phyloP scores from a whole-genome alignment of 2,888 invertebrate species.

The Epiblema foenella region DNA sequence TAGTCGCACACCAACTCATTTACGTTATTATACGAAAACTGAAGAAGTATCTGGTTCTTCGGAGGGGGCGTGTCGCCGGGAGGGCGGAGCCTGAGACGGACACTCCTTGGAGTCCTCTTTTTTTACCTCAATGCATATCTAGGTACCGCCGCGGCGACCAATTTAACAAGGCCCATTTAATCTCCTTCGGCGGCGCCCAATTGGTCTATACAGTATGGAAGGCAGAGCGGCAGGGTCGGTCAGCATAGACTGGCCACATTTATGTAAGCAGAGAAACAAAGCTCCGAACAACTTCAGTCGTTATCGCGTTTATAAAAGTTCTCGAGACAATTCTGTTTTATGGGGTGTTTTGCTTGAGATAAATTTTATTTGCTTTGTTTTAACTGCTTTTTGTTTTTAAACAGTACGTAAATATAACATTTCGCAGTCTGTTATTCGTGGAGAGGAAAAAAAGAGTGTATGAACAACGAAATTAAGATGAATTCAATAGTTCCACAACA shows the following conservation, averaged over 20 bases:
- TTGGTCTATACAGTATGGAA: conserved; percentile 38
- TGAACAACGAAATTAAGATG: background rate
- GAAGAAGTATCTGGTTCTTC: conserved; percentile 73
- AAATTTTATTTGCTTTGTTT: conserved; percentile 80
- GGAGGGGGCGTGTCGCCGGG: conserved; percentile 73
- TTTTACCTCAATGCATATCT: conserved; percentile 79
- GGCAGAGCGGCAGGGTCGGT: conserved; percentile 52
- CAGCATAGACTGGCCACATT: conserved; percentile 64
- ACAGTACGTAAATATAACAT: conserved; percentile 49
- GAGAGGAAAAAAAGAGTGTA: conserved; percentile 2
- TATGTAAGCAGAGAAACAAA: conserved; percentile 80
- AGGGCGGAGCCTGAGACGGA: conserved; percentile 77
- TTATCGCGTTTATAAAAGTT: conserved; percentile 84
- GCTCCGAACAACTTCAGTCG: conserved; percentile 81
- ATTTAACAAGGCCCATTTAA: conserved; percentile 62
- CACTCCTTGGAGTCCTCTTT: conserved; percentile 83
- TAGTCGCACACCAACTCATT: conserved; percentile 58
- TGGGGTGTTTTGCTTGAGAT: conserved; percentile 84
- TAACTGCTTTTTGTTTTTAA: conserved; percentile 67
- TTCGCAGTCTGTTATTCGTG: background rate
- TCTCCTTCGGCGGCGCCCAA: conserved; percentile 52
- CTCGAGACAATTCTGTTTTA: conserved; percentile 82
- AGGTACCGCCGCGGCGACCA: conserved; percentile 68
- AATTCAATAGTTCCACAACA: background rate
- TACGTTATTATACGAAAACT: conserved; percentile 63